Base-by-base conservation (phyloP, 1,140 invertebrate genomes). In the Metaphire vulgaris region DNA sequence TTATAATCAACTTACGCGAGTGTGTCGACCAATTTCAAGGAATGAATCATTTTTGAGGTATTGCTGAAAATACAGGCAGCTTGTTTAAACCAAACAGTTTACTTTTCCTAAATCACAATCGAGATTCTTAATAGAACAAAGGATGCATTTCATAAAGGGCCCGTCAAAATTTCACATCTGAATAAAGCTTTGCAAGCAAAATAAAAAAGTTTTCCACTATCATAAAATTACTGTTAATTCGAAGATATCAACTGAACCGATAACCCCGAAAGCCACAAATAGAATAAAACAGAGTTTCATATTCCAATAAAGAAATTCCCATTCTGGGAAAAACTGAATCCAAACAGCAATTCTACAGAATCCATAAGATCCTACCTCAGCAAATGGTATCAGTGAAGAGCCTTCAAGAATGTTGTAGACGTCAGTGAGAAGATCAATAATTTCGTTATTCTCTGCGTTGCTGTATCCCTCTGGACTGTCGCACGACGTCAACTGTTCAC, bases 341-440 rank as follows among this genome's bases (percentile, higher is more conserved):
- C n/a, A n/a, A n/a, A n/a, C n/a, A n/a, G n/a, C n/a, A n/a, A n/a
- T n/a, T n/a, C n/a, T n/a, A n/a, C n/a, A n/a, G n/a, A n/a, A n/a
- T n/a, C n/a, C n/a, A n/a, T n/a, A n/a, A n/a, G n/a, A n/a, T n/a
- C 69, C 64, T 75, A 81, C 80, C 79, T 83, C 83, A 69, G 84
- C 76, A 75, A 83, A 85, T 74, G 83, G 83, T 67, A 85, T 81
- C 29, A 85, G 79, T 14, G 83, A 78, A 66, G 83, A 85, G 56
- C 81, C 81, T 68, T 84, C 83, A 21, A 84, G 70, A 30, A 84
- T 80, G 68, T 77, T 79, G 76, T 79, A 84, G 76, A 84, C 80
- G 70, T 84, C 83, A 66, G 81, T 77, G 21, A 81, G 78, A 29
- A 81, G 81, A 73, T 82, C 81, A 14, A 82, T 72, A 21, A 6